Percentiles rank a stretch among this genome's conserved stretches.
phyloP scores from a whole-genome alignment of 2,113 vertebrate genomes.

The Lagopus leucura region DNA sequence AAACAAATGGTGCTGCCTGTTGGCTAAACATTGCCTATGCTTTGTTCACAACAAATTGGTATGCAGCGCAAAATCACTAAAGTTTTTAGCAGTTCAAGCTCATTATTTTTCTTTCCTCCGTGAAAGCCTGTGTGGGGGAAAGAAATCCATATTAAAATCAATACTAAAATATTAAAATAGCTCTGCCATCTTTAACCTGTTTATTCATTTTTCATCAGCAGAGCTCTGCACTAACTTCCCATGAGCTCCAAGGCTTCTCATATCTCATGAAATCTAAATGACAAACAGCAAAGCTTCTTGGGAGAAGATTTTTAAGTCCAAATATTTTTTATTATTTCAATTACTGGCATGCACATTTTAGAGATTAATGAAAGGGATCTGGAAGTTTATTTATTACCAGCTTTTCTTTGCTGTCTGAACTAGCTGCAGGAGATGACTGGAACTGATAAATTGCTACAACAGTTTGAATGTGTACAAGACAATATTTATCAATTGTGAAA shows the following conservation, averaged over 20 bases:
- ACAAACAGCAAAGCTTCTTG: slow-evolving; percentile 52
- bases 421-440: slow-evolving; percentile 68
- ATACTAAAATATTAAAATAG: slow-evolving; percentile 59
- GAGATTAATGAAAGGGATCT: slow-evolving; percentile 60
- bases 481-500: slow-evolving; percentile 63
- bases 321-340: slow-evolving; percentile 75
- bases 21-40: not conserved
- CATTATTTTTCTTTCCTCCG: not conserved
- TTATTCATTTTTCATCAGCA: slow-evolving; percentile 60
- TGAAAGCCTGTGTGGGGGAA: not conserved
- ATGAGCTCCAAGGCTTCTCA: slow-evolving; percentile 59
- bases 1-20: not conserved
- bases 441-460: slow-evolving; percentile 73
- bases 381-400: slow-evolving; percentile 13
- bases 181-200: slow-evolving; percentile 24
- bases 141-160: slow-evolving; percentile 23
- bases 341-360: slow-evolving; percentile 63
- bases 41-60: not conserved
- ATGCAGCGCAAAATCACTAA: not conserved
- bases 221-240: slow-evolving; percentile 58
- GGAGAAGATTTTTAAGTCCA: slow-evolving; percentile 63
- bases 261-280: slow-evolving; percentile 58
- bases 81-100: not conserved
- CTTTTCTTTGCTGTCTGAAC: slow-evolving; percentile 66
- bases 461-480: slow-evolving; percentile 53